Conservation (phyloP, 2,888 invertebrate species). For the Hemaris fuciformis region DNA sequence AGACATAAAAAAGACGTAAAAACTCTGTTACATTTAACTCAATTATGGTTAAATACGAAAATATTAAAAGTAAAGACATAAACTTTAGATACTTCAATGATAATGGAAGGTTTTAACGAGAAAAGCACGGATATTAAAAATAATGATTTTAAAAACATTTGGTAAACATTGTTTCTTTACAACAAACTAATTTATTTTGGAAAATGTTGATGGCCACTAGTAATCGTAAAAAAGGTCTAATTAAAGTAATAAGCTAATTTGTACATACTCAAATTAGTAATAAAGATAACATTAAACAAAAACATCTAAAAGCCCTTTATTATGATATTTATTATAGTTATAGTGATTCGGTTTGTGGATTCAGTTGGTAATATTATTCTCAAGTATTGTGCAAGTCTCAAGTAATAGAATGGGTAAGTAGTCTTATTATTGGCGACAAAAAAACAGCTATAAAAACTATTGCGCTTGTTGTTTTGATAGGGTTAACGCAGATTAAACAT, state of each 20-base stretch:
- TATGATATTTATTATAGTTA: background rate
- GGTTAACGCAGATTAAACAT: too few relatives aligned
- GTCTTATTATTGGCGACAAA: too few relatives aligned
- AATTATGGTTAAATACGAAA: constrained; percentile 31
- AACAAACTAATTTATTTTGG: background rate
- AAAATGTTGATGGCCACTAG: background rate
- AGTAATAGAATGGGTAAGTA: too few relatives aligned
- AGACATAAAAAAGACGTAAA: constrained; percentile 34
- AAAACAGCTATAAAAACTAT: too few relatives aligned
- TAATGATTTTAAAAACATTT: too few relatives aligned
- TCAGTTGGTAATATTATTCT: background rate
- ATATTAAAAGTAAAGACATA: constrained; percentile 21
- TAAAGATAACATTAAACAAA: background rate
- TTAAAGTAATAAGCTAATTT: background rate
- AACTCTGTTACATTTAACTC: constrained; percentile 30
- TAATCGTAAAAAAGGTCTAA: background rate
- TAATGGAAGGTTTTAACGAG: background rate
- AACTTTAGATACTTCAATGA: background rate
- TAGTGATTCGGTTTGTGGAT: background rate
- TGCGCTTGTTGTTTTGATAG: too few relatives aligned
- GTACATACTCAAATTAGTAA: background rate
- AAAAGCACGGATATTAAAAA: background rate
- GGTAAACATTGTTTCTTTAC: background rate
- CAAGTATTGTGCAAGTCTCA: too few relatives aligned
- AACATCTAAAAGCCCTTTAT: background rate